A percentile compares a stretch with the other conserved stretches of the same genome.
These are phyloP conservation scores for Perizoma affinitatum DNA, from an alignment of 2,888 invertebrate species.

Conservation along the genomic window DNA sequence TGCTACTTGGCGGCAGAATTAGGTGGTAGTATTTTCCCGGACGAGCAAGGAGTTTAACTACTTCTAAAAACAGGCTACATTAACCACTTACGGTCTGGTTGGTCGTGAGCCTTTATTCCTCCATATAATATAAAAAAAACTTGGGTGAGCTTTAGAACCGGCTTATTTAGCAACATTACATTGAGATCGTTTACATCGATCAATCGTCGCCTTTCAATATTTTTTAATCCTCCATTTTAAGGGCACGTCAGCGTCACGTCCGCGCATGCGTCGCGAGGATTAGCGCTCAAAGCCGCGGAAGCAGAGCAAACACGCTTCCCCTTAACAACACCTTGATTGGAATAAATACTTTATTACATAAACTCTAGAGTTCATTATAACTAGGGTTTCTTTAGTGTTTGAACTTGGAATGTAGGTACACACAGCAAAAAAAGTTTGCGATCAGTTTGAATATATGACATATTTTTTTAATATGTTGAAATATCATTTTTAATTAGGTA, in stretches of 20 bases:
- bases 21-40: no score
- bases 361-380: conserved; percentile 43
- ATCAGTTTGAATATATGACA: no score
- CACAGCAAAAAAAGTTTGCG: no score
- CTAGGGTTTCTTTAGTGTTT: conserved; percentile 29
- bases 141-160: background rate
- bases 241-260: conserved; percentile 60
- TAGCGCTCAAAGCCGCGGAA: conserved; percentile 68
- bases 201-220: conserved; percentile 54
- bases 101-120: no score
- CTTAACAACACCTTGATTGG: conserved; percentile 56
- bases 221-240: conserved; percentile 67
- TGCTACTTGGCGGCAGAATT: no score
- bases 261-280: conserved; percentile 71
- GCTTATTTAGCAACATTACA: conserved; percentile 24
- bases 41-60: no score
- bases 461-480: no score
- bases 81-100: no score
- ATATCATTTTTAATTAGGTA: no score
- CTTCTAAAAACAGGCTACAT: no score
- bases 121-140: no score
- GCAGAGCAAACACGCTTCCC: conserved; percentile 61
- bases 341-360: conserved; percentile 55
- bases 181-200: conserved; percentile 53
- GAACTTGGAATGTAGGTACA: conserved; percentile 39